Percentiles rank a stretch among this genome's conserved stretches.
Evolutionary conservation across 2,113 vertebrate genomes (phyloP).

Genomic region (Crotophaga sulcirostris): DNA sequence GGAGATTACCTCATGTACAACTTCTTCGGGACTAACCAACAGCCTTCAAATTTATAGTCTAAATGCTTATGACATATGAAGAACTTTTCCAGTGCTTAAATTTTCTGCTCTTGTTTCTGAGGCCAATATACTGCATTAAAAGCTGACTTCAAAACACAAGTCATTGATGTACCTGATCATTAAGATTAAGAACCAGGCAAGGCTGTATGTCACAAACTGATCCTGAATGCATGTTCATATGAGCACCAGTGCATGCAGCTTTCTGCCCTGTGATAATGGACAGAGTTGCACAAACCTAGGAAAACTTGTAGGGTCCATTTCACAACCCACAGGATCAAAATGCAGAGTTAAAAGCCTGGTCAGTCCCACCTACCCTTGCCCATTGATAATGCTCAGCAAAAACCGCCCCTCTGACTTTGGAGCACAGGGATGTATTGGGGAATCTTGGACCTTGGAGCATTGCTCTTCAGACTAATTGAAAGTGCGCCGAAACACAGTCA

Average conservation of each 20-base stretch:
- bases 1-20: neutral
- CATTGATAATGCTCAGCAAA: neutral
- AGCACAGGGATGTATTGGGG: neutral
- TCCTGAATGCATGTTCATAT: neutral
- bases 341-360: neutral
- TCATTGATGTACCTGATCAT: accelerated
- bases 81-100: neutral
- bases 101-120: neutral
- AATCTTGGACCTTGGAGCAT: neutral
- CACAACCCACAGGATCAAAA: neutral
- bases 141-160: neutral
- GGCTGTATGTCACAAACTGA: neutral
- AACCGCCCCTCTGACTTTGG: neutral
- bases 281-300: neutral
- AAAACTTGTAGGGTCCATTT: neutral
- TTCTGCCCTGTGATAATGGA: neutral
- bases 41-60: neutral
- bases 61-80: neutral
- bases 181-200: neutral
- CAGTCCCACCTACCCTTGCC: neutral
- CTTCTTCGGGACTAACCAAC: neutral
- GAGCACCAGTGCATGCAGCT: accelerated
- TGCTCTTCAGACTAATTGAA: neutral
- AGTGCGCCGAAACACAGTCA: neutral
- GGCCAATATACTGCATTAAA: neutral